Evolutionary conservation across 2,797 vertebrate species (phyloP).

Genomic region (Siniperca scherzeri): DNA sequence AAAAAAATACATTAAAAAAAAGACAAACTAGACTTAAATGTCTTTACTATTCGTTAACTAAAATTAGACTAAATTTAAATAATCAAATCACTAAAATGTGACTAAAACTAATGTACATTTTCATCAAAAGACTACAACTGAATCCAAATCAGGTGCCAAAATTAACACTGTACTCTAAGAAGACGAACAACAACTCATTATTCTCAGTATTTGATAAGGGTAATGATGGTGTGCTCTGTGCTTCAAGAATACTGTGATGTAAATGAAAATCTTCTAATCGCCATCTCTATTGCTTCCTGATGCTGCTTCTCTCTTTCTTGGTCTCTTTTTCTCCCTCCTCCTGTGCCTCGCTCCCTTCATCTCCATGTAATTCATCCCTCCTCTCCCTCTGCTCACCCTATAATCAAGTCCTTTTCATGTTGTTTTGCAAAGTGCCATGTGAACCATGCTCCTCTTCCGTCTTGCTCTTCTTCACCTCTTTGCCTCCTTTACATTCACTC

Average conservation of each 20-base stretch:
- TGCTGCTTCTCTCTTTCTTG: slow-evolving; percentile 27
- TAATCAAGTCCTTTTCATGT: slow-evolving; percentile 79
- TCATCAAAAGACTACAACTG: background rate
- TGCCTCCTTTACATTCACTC: slow-evolving; percentile 41
- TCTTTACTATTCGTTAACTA: background rate
- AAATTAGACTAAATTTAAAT: background rate
- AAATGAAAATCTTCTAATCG: slow-evolving; percentile 59
- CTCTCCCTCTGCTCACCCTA: slow-evolving; percentile 61
- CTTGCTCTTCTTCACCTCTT: slow-evolving; percentile 53
- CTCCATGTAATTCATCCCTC: slow-evolving; percentile 60
- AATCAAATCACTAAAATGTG: background rate
- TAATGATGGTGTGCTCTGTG: slow-evolving; percentile 37
- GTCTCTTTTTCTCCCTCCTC: slow-evolving; percentile 23
- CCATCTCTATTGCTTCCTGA: slow-evolving; percentile 39
- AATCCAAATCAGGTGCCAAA: background rate
- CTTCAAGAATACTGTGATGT: slow-evolving; percentile 46
- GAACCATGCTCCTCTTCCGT: slow-evolving; percentile 35
- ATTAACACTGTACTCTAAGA: background rate
- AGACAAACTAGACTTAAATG: background rate
- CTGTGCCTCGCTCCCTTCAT: slow-evolving; percentile 53
- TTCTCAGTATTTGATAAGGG: slow-evolving; percentile 31
- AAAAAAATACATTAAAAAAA: background rate
- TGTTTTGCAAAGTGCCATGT: slow-evolving; percentile 62
- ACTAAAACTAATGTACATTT: background rate
- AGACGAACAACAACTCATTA: slow-evolving; percentile 4